Conservation (phyloP, 2,797 vertebrate genomes). For the Basileuterus tristriatus region DNA sequence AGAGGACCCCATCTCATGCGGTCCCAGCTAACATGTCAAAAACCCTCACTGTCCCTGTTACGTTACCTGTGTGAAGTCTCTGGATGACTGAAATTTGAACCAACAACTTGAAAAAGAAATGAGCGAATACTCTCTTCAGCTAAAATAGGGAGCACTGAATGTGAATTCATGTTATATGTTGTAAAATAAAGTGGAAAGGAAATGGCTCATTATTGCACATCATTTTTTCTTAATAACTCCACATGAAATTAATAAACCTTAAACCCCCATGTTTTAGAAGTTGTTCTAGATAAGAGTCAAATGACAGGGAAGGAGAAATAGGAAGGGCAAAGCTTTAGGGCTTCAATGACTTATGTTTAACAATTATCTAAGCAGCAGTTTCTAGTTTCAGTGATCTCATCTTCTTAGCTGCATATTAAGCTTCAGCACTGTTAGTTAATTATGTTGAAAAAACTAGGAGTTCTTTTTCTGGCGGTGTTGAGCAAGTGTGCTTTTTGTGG, state of each 20-base stretch:
- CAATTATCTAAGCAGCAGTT: not conserved
- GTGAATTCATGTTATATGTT: constrained; percentile 47
- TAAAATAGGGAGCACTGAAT: constrained; percentile 18
- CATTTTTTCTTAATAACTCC: constrained; percentile 56
- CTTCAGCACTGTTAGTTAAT: not conserved
- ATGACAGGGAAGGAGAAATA: not conserved
- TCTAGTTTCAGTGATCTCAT: not conserved
- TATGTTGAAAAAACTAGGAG: not conserved
- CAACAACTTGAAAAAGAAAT: constrained; percentile 54
- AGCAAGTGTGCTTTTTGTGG: not conserved
- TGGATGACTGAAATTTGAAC: constrained; percentile 14
- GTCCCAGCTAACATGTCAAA: not conserved
- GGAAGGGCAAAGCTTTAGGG: not conserved
- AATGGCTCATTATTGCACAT: constrained; percentile 45
- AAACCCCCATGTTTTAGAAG: constrained; percentile 28
- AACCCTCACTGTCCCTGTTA: not conserved
- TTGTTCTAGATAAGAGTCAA: constrained; percentile 15
- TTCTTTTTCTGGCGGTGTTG: not conserved
- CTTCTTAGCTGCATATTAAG: not conserved
- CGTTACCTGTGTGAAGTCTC: constrained; percentile 30
- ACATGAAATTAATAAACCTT: constrained; percentile 65
- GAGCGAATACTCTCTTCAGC: constrained; percentile 17
- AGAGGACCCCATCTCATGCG: not conserved
- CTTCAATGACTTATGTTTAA: not conserved
- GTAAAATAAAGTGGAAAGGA: constrained; percentile 62